Conservation (phyloP, 2,888 invertebrate species). For the Diogma glabrata region DNA sequence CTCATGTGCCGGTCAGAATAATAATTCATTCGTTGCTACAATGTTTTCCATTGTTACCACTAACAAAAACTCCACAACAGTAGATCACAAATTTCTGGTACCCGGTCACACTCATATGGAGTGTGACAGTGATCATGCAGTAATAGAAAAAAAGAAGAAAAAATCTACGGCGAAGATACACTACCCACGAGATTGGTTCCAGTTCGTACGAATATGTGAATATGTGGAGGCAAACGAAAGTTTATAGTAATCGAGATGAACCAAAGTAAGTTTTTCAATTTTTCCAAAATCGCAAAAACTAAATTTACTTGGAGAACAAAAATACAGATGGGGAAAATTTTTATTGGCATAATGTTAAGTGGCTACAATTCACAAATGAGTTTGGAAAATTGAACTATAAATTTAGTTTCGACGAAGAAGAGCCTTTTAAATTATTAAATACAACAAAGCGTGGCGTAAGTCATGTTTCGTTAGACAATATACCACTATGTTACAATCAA, state of each 20-base stretch:
- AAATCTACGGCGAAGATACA: not conserved
- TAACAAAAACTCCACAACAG: not conserved
- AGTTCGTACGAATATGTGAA: conserved; percentile 4
- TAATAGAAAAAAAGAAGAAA: not conserved
- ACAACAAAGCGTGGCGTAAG: not conserved
- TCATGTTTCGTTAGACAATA: not conserved
- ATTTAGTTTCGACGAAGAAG: not conserved
- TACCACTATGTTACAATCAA: not conserved
- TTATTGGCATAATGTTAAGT: not conserved
- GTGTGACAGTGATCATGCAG: not conserved
- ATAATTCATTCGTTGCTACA: not conserved
- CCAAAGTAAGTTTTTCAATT: not conserved
- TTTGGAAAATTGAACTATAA: not conserved
- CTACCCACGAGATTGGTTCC: not conserved
- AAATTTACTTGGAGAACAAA: conserved; percentile 3
- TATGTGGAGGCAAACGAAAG: conserved; percentile 1
- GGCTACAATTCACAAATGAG: not conserved
- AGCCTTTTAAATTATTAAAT: not conserved
- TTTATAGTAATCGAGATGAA: conserved; percentile 1
- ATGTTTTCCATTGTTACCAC: not conserved
- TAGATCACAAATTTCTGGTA: conserved; percentile 1
- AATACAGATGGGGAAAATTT: too few species aligned
- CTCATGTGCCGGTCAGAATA: not conserved
- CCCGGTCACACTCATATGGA: conserved; percentile 6
- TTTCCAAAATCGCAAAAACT: not conserved